Evolutionary conservation across 2,888 invertebrate genomes (phyloP).

Genomic region (Pilophorus perplexus): DNA sequence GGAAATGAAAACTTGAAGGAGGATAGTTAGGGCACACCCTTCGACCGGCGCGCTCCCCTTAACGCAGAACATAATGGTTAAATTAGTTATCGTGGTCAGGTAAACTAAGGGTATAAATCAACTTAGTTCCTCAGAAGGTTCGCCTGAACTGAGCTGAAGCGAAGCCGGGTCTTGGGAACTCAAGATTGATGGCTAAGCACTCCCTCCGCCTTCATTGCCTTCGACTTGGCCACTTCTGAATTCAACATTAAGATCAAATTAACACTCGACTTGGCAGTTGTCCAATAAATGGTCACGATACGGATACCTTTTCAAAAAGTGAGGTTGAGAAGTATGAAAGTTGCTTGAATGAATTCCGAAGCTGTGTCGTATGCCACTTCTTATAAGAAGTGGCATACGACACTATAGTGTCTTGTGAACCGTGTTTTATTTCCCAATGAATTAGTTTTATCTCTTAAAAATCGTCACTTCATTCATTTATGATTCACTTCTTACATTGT

Average conservation of each 20-base stretch:
- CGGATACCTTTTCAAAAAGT: no score
- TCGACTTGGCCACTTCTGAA: neutral
- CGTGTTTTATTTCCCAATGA: no score
- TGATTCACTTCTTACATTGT: no score
- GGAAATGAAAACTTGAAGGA: conserved; percentile 31
- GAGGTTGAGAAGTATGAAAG: no score
- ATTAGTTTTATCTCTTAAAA: no score
- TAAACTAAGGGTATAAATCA: conserved; percentile 29
- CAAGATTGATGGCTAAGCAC: conserved; percentile 23
- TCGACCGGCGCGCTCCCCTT: neutral
- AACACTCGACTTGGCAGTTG: no score
- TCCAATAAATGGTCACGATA: no score
- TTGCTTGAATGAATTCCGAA: no score
- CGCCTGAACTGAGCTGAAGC: neutral
- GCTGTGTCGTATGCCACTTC: no score
- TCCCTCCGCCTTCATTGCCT: neutral
- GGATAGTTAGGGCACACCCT: neutral
- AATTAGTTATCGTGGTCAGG: conserved; percentile 36
- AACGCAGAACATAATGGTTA: conserved; percentile 27
- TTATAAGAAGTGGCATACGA: no score
- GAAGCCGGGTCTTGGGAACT: neutral
- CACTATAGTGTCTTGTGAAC: no score
- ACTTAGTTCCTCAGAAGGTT: conserved; percentile 25
- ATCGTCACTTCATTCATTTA: no score
- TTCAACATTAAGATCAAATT: conserved; percentile 26